A percentile compares a stretch with the other conserved stretches of the same genome.
Conservation (phyloP, 2,888 invertebrate species). For the Xanthostigma xanthostigma region DNA sequence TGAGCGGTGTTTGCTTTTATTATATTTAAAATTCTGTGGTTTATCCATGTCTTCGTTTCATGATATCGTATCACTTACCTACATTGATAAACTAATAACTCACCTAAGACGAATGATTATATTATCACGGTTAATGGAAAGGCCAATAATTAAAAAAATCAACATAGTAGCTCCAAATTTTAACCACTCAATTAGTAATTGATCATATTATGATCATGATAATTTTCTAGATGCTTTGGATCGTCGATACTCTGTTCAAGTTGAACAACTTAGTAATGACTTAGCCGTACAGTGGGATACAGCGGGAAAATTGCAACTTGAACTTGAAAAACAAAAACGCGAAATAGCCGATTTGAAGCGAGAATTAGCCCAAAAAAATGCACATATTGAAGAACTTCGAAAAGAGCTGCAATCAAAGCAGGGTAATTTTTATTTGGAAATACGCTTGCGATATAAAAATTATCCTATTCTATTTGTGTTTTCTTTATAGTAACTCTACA, state of each 20-base stretch:
- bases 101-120: no score
- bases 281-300: constrained; percentile 68
- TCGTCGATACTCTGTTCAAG: constrained; percentile 52
- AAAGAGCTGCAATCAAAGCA: constrained; percentile 66
- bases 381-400: constrained; percentile 62
- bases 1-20: no score
- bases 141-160: no score
- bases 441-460: not conserved
- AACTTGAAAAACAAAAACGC: constrained; percentile 63
- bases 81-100: no score
- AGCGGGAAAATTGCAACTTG: constrained; percentile 58
- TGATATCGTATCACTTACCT: no score
- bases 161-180: no score
- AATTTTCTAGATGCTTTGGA: constrained; percentile 36
- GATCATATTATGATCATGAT: no score
- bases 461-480: not conserved
- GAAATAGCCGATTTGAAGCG: constrained; percentile 60
- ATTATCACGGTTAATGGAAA: no score
- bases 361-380: constrained; percentile 60
- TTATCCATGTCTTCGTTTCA: no score
- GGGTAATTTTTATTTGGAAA: constrained; percentile 27
- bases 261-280: constrained; percentile 67
- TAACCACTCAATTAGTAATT: no score
- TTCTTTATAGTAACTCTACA: constrained; percentile 47
- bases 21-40: no score